These are phyloP conservation scores for Protonibea diacanthus DNA, from an alignment of 2,797 vertebrate genomes.

Conservation along the genomic window DNA sequence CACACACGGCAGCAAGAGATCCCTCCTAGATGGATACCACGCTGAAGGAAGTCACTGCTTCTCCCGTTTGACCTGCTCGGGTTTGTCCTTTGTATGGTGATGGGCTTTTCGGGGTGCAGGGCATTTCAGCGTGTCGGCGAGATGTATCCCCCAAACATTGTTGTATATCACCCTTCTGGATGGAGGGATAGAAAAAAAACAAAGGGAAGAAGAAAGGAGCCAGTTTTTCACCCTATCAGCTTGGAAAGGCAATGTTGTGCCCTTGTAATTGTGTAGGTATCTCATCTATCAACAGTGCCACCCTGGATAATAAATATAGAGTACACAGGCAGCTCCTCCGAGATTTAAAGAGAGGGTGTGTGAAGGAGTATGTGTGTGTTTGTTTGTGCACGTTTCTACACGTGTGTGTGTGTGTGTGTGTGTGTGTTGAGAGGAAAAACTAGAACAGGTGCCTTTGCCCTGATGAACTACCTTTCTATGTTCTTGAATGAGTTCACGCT, in stretches of 20 bases:
- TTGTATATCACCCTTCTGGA: constrained; percentile 79
- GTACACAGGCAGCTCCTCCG: constrained; percentile 84
- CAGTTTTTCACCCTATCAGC: constrained; percentile 89
- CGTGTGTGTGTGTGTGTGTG: neutral
- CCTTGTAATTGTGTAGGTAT: constrained; percentile 90
- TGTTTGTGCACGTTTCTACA: constrained; percentile 41
- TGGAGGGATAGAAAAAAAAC: constrained; percentile 60
- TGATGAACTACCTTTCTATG: constrained; percentile 66
- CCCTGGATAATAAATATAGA: constrained; percentile 90
- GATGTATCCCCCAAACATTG: constrained; percentile 71
- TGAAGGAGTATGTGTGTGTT: constrained; percentile 69
- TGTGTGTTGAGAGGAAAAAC: constrained; percentile 55
- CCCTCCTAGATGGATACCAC: constrained; percentile 4
- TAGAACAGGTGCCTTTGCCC: constrained; percentile 74
- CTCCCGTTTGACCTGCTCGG: constrained; percentile 42
- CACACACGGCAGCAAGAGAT: constrained; percentile 13
- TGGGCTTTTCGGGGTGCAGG: constrained; percentile 43
- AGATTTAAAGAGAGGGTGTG: constrained; percentile 83
- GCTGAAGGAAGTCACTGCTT: constrained; percentile 36
- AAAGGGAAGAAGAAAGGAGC: constrained; percentile 76
- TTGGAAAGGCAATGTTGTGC: constrained; percentile 89
- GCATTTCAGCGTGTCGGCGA: constrained; percentile 53
- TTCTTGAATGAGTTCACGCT: constrained; percentile 62
- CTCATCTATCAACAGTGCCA: constrained; percentile 90
- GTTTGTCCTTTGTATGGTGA: constrained; percentile 68